Evolutionary conservation across 2,888 invertebrate species (phyloP).

Genomic region (Euphydryas editha): DNA sequence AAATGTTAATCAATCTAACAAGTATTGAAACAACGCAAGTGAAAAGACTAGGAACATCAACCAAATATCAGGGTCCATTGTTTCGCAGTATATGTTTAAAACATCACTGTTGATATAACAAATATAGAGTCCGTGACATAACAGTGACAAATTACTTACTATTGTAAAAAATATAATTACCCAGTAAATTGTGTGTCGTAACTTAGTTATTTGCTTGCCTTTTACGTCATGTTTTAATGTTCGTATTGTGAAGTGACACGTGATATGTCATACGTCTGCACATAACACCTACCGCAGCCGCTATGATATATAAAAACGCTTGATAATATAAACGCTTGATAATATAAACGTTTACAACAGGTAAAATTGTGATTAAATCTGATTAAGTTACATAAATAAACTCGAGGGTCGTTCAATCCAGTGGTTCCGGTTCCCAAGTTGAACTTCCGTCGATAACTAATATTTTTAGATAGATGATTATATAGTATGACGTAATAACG

Average conservation of each 20-base stretch:
- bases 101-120: neutral
- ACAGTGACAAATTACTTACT: conserved; percentile 13
- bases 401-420: conserved; percentile 1
- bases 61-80: neutral
- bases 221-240: conserved; percentile 41
- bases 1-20: too few species aligned
- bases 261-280: conserved; percentile 37
- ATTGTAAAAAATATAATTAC: conserved; percentile 26
- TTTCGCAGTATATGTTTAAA: neutral
- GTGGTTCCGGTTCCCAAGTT: neutral
- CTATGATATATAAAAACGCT: conserved; percentile 3
- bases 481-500: neutral
- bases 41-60: too few species aligned
- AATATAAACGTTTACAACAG: neutral
- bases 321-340: neutral
- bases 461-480: neutral
- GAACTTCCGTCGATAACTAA: neutral
- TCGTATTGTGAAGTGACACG: conserved; percentile 42
- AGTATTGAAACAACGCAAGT: too few species aligned
- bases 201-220: conserved; percentile 34
- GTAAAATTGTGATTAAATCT: conserved; percentile 1
- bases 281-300: conserved; percentile 17
- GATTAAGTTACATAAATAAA: conserved; percentile 2
- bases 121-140: neutral
- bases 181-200: conserved; percentile 34